These are phyloP conservation scores for Alectura lathami DNA, from an alignment of 2,113 vertebrate genomes.

Conservation along the genomic window DNA sequence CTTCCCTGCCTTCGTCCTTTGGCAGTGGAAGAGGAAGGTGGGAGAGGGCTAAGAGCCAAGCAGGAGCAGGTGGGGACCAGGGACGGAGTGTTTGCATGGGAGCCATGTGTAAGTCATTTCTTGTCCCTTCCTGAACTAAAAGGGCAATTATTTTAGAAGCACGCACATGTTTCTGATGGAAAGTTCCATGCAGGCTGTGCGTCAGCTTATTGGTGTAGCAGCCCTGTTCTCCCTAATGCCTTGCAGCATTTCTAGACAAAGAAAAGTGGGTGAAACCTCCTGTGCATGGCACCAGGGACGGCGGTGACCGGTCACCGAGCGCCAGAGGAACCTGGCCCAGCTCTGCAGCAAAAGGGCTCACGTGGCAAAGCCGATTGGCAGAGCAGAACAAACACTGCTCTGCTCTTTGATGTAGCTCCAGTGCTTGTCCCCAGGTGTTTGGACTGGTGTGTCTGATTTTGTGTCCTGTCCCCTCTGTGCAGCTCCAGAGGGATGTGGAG, in stretches of 20 bases:
- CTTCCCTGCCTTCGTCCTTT: background rate
- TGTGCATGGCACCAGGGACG: background rate
- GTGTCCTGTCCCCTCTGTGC: background rate
- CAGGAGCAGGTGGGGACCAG: background rate
- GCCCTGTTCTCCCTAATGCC: background rate
- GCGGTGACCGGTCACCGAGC: background rate
- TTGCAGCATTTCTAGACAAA: background rate
- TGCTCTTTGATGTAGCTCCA: background rate
- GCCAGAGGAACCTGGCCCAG: background rate
- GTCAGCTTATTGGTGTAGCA: background rate
- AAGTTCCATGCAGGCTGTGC: background rate
- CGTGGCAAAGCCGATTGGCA: accelerated
- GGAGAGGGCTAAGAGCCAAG: background rate
- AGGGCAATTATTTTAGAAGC: slow-evolving; percentile 10
- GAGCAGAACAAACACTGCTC: background rate
- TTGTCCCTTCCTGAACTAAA: slow-evolving; percentile 62
- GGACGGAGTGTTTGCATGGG: background rate
- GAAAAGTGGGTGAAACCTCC: background rate
- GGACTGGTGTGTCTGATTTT: background rate
- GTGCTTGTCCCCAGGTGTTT: accelerated
- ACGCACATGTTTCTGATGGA: slow-evolving; percentile 23
- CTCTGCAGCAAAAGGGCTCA: background rate
- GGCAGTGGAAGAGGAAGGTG: background rate
- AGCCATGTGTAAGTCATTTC: slow-evolving; percentile 15
- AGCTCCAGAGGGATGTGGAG: background rate